Percentiles rank a stretch among this genome's conserved stretches.
Conservation (phyloP, 2,113 vertebrate species). For the Aptenodytes patagonicus region DNA sequence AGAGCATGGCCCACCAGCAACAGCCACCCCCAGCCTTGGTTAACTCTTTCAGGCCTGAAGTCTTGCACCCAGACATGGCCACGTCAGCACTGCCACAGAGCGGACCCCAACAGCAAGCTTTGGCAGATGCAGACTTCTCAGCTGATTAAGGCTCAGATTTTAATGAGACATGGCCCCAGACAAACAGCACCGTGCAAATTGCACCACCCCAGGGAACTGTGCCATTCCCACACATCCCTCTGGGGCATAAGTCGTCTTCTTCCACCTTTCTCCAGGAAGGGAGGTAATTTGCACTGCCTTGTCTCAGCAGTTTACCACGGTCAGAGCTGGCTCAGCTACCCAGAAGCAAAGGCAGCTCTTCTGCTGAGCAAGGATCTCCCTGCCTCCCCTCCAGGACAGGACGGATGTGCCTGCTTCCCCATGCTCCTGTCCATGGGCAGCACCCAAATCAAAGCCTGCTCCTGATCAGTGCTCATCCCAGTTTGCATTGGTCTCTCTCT, state of each 20-base stretch:
- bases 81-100: neutral
- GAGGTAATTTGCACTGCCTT: neutral
- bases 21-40: neutral
- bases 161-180: neutral
- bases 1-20: neutral
- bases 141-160: conserved; percentile 13
- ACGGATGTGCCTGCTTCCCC: neutral
- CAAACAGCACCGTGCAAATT: neutral
- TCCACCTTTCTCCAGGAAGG: neutral
- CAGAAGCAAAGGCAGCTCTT: neutral
- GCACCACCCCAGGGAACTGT: neutral
- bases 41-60: neutral
- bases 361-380: neutral
- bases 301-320: neutral
- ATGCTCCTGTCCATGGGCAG: neutral
- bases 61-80: neutral
- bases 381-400: neutral
- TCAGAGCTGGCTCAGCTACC: neutral
- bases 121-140: neutral
- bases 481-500: neutral
- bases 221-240: neutral
- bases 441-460: neutral
- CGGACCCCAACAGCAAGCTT: neutral
- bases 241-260: neutral
- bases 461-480: neutral